These are phyloP conservation scores for Molorchus minor DNA, from an alignment of 2,888 invertebrate genomes.

Conservation along the genomic window DNA sequence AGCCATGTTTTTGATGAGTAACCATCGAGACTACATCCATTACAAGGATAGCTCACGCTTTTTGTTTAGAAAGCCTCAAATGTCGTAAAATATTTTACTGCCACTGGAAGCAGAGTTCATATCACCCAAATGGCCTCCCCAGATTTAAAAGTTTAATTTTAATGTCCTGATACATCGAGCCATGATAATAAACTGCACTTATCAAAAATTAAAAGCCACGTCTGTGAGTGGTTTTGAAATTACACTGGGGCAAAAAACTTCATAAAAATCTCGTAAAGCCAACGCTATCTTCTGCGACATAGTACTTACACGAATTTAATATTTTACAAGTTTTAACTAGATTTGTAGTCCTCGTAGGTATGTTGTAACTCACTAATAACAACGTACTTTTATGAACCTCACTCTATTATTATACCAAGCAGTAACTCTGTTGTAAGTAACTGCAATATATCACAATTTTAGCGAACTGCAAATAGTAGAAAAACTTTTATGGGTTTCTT, in stretches of 20 bases:
- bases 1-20: no score
- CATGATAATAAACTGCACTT: slow-evolving; percentile 46
- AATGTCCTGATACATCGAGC: slow-evolving; percentile 45
- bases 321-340: slow-evolving; percentile 45
- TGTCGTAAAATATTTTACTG: slow-evolving; percentile 48
- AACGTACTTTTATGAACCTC: no score
- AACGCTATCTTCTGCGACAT: slow-evolving; percentile 46
- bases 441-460: no score
- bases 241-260: slow-evolving; percentile 45
- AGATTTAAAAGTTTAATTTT: slow-evolving; percentile 52
- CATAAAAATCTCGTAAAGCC: slow-evolving; percentile 52
- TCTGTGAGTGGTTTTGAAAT: slow-evolving; percentile 38
- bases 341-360: no score
- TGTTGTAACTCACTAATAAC: no score
- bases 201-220: slow-evolving; percentile 49
- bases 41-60: no score
- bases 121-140: slow-evolving; percentile 42
- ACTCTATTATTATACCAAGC: no score
- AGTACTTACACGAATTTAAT: slow-evolving; percentile 43
- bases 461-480: no score
- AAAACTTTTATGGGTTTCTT: no score
- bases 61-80: slow-evolving; percentile 28
- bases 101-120: slow-evolving; percentile 39
- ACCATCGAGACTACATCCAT: no score
- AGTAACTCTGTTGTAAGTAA: no score